Evolutionary conservation across 2,113 vertebrate genomes (phyloP), one percentile per base, ranked within the genome.

Genomic region (Otolemur garnettii): DNA sequence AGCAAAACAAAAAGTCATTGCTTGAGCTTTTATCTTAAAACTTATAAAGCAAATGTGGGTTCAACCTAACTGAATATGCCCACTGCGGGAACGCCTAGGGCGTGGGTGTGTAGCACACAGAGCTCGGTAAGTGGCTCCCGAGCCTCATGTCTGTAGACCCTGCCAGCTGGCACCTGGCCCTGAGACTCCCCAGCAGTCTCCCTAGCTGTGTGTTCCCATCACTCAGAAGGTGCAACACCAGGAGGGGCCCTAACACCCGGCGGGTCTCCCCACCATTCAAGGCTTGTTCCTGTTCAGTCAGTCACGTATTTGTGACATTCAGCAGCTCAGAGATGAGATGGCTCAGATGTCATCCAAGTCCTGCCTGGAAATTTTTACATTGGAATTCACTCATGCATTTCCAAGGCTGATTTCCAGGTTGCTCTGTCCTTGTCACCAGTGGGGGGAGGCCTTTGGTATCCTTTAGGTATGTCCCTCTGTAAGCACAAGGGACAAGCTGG

Each of bases 381-480:
- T 59, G 69, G 26, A 26, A 8, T 50, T 5, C 60, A 33, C 60
- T 90, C 83, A 1, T 2, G 35, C 8, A 0, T 89, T 64, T 77
- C 69, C 71, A 77, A 81, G 92, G 60, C n/a, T 38, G 26, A 33
- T 78, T 80, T 94, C 77, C 10, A 45, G 22, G 68, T 35, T 21
- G 18, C 68, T 94, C 75, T 79, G 87, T 93, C 92, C 86, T 93
- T 94, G 93, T 96, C 87, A 57, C 18, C 7, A 2, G 22, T 75
- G 72, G 72, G 26, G 28, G 21, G 12, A 45, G n/a, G 68, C 57
- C 77, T 55, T 42, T n/a, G 0, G 8, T 38, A 77, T 80, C 92
- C 82, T 87, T 83, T 5, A 21, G 19, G 17, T 13, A 6, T n/a
- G 26, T 30, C 53, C 35, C 28, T 60, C 14, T 13, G 60, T 13